These are phyloP conservation scores for Campoletis raptor DNA, from an alignment of 2,888 invertebrate species.

Conservation along the genomic window DNA sequence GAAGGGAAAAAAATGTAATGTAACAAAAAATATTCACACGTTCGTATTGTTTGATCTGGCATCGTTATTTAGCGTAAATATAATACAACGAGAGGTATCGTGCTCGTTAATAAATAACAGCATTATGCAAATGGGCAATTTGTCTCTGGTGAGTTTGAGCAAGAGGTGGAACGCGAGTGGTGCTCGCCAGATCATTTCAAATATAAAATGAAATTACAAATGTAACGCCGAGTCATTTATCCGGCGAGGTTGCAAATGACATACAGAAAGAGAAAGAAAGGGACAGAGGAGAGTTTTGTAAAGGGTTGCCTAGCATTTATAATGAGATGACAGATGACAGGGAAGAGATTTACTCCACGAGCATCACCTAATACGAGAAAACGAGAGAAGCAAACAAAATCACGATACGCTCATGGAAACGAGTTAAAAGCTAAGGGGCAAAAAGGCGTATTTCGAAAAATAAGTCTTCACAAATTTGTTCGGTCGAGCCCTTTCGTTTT, in stretches of 20 bases:
- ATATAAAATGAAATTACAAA: slow-evolving; percentile 82
- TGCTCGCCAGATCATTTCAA: slow-evolving; percentile 76
- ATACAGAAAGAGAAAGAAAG: slow-evolving; percentile 10
- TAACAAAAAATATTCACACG: not conserved
- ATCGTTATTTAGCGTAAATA: slow-evolving; percentile 10
- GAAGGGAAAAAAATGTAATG: not conserved
- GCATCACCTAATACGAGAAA: slow-evolving; percentile 28
- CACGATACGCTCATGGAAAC: slow-evolving; percentile 38
- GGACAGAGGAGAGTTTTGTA: slow-evolving; percentile 62
- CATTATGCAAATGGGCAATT: slow-evolving; percentile 83
- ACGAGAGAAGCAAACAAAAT: slow-evolving; percentile 39
- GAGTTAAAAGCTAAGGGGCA: not conserved
- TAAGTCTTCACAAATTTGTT: not conserved
- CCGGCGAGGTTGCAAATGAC: slow-evolving; percentile 69
- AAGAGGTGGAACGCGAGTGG: slow-evolving; percentile 64
- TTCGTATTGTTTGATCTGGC: slow-evolving; percentile 1
- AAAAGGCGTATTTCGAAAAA: not conserved
- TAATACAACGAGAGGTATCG: slow-evolving; percentile 68
- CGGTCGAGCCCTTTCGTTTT: not conserved
- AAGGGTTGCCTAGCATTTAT: slow-evolving; percentile 78
- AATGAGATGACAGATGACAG: slow-evolving; percentile 80
- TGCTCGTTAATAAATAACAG: slow-evolving; percentile 81
- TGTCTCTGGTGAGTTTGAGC: slow-evolving; percentile 75
- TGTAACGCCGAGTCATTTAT: slow-evolving; percentile 80
- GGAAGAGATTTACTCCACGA: slow-evolving; percentile 42